Evolutionary conservation across 1,140 invertebrate species (phyloP).

Genomic region (Philotrypesis tridentata): DNA sequence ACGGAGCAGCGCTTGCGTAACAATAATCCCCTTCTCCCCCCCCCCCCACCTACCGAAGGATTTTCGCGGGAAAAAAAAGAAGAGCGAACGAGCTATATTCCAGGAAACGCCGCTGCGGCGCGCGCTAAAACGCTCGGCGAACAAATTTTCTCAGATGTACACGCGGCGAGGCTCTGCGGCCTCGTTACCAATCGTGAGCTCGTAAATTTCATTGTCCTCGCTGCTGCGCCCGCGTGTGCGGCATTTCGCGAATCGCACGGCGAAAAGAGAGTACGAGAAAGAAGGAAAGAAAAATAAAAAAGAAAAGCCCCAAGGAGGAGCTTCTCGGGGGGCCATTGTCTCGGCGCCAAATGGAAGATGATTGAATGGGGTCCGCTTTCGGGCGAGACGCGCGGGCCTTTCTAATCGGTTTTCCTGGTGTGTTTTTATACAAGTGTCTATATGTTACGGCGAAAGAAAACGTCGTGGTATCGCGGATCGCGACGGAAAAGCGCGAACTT

Average conservation of each 20-base stretch:
- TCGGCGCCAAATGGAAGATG: conserved; percentile 38
- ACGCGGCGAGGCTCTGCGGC: conserved; percentile 9
- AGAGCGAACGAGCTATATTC: background rate
- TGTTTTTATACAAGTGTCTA: background rate
- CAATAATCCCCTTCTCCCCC: too few relatives aligned
- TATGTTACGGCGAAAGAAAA: conserved; percentile 3
- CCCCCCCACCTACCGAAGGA: background rate
- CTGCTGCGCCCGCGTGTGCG: too few relatives aligned
- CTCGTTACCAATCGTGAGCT: conserved; percentile 46
- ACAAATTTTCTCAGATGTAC: conserved; percentile 44
- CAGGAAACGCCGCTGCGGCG: background rate
- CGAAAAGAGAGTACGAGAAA: conserved; percentile 12
- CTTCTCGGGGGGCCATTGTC: conserved; percentile 40
- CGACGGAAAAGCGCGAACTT: background rate
- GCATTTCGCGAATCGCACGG: conserved; percentile 29
- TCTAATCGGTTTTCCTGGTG: conserved; percentile 17
- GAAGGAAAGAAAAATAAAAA: conserved; percentile 13
- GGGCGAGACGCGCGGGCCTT: conserved; percentile 19
- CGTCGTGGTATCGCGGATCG: conserved; percentile 32
- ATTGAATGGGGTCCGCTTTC: conserved; percentile 41
- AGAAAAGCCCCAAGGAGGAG: too few relatives aligned
- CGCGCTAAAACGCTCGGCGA: background rate
- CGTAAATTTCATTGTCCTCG: conserved; percentile 49
- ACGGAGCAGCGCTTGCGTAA: background rate
- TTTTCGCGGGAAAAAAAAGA: background rate